These are phyloP conservation scores for Psilopsiagon aurifrons DNA, from an alignment of 2,113 vertebrate genomes.

Conservation along the genomic window DNA sequence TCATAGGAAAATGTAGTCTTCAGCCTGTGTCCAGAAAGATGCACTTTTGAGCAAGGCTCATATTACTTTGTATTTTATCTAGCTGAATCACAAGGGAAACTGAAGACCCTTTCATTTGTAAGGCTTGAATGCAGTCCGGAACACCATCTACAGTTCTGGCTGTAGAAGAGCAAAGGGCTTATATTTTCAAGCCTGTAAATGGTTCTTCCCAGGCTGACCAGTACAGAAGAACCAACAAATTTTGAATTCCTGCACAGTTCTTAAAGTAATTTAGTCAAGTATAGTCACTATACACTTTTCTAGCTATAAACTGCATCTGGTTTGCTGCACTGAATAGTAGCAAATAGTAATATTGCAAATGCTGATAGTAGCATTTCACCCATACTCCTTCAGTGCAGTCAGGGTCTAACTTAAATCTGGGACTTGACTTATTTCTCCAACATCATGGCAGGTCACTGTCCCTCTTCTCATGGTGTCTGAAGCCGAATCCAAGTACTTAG, in stretches of 20 bases:
- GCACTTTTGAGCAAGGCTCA: not conserved
- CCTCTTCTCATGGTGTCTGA: not conserved
- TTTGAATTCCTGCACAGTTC: not conserved
- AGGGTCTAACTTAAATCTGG: not conserved
- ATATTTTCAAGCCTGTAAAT: not conserved
- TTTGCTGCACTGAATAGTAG: not conserved
- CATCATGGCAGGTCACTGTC: not conserved
- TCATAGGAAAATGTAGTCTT: not conserved
- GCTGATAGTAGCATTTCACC: not conserved
- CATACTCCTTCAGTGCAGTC: not conserved
- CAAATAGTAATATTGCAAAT: too few relatives aligned
- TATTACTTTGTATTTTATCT: not conserved
- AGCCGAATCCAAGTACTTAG: not conserved
- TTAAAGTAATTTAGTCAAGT: not conserved
- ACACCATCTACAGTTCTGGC: not conserved
- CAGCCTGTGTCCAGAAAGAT: not conserved
- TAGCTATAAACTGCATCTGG: not conserved
- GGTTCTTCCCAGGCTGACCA: not conserved
- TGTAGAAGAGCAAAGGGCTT: not conserved
- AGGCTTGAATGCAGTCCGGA: not conserved
- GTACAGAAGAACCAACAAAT: not conserved
- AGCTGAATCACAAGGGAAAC: not conserved
- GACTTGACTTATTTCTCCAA: not conserved
- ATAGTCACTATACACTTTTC: not conserved
- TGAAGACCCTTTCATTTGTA: not conserved